Evolutionary conservation across 2,797 vertebrate genomes (phyloP).

Genomic region (Pachyuromys duprasi): DNA sequence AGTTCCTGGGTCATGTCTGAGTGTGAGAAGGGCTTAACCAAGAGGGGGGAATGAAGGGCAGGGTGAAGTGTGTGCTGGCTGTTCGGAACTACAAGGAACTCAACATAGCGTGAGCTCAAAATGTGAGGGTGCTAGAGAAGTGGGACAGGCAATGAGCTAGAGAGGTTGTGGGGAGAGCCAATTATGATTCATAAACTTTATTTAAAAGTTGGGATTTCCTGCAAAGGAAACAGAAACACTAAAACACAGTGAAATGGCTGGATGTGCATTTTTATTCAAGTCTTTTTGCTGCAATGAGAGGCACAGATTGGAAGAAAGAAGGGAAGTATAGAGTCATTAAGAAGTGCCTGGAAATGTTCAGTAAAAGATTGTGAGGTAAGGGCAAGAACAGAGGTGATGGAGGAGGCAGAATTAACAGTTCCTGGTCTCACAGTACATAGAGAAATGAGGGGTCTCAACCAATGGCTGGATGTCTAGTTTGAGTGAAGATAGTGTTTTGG

Average conservation of each 20-base stretch:
- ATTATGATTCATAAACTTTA: neutral
- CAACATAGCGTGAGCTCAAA: constrained; percentile 3
- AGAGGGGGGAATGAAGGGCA: neutral
- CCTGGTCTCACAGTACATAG: neutral
- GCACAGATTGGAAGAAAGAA: neutral
- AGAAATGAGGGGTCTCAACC: neutral
- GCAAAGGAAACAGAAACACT: constrained; percentile 26
- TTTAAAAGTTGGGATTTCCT: constrained; percentile 36
- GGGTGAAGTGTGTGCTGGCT: neutral
- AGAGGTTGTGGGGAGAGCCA: neutral
- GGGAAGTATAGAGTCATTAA: neutral
- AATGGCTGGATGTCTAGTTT: constrained; percentile 40
- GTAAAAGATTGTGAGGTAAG: constrained; percentile 19
- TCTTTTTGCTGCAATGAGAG: neutral
- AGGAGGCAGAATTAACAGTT: neutral
- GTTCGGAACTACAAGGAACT: constrained; percentile 27
- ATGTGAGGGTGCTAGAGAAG: constrained; percentile 19
- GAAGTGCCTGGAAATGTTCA: neutral
- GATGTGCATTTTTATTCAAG: constrained; percentile 21
- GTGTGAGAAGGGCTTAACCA: neutral
- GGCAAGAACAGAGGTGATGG: neutral
- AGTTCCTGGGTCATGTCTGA: neutral
- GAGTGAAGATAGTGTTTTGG: neutral
- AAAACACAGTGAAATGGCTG: neutral
- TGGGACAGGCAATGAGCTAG: neutral